Evolutionary conservation across 1,140 invertebrate genomes (phyloP).

Genomic region (Uloborus diversus): DNA sequence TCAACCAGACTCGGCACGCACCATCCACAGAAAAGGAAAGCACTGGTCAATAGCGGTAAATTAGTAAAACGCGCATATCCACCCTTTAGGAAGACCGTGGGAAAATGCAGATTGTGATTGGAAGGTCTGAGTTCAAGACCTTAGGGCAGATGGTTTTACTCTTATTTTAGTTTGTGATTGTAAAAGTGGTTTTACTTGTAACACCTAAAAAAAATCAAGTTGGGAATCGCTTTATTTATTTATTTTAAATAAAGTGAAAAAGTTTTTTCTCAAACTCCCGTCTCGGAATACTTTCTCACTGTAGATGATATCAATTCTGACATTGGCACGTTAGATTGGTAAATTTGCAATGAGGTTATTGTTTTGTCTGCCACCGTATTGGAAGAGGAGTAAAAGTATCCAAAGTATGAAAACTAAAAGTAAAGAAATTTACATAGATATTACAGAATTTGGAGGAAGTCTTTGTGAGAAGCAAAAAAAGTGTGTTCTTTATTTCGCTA

Average conservation of each 20-base stretch:
- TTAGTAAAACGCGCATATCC: conserved; percentile 26
- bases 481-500: conserved; percentile 2
- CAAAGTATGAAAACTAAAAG: conserved; percentile 29
- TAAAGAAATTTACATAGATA: conserved; percentile 46
- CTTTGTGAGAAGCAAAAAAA: not conserved
- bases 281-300: no score
- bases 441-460: conserved; percentile 4
- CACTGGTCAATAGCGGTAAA: conserved; percentile 13
- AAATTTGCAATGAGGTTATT: no score
- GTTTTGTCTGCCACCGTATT: conserved; percentile 5
- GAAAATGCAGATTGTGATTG: conserved; percentile 39
- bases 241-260: not conserved
- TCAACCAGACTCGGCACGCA: conserved; percentile 28
- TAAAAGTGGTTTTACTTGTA: no score
- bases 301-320: no score
- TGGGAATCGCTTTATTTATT: not conserved
- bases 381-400: conserved; percentile 16
- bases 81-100: not conserved
- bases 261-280: no score
- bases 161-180: no score
- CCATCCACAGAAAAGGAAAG: not conserved
- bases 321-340: no score
- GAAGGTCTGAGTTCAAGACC: not conserved
- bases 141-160: no score
- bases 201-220: no score